Conservation (phyloP, 2,113 vertebrate species). For the Neodon shergylaensis region DNA sequence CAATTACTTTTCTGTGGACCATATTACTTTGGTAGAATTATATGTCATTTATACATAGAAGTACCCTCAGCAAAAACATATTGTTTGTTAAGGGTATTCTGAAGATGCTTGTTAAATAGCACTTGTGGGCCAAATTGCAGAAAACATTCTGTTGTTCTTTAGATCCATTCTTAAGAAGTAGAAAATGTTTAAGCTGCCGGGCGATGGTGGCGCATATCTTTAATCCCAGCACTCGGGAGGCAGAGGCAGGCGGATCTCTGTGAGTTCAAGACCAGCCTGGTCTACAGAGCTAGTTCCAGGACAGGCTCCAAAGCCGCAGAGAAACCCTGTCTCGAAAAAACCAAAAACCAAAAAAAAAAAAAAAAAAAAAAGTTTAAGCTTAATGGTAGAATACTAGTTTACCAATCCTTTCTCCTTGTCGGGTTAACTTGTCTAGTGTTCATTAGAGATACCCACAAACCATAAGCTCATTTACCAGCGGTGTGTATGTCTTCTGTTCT, state of each 20-base stretch:
- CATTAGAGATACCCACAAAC: neutral
- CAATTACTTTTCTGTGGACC: neutral
- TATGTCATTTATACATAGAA: neutral
- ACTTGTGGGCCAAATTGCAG: neutral
- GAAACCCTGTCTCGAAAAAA: too few relatives aligned
- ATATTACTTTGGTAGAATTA: neutral
- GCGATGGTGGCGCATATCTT: too few relatives aligned
- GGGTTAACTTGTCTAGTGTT: neutral
- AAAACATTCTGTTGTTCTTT: conserved; percentile 12
- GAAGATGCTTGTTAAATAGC: conserved; percentile 40
- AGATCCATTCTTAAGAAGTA: conserved; percentile 25
- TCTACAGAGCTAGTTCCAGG: too few relatives aligned
- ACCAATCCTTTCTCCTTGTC: neutral
- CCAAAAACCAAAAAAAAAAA: too few relatives aligned
- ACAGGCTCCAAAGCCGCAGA: too few relatives aligned
- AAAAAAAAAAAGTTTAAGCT: conserved; percentile 7
- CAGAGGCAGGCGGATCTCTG: too few relatives aligned
- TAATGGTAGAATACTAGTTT: neutral
- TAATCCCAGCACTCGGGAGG: too few relatives aligned
- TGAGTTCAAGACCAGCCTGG: too few relatives aligned
- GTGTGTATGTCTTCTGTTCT: neutral
- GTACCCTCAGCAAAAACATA: conserved; percentile 33
- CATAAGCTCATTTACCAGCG: neutral
- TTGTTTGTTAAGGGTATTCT: conserved; percentile 29
- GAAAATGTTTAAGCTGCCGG: conserved; percentile 2